A percentile compares a stretch with the other conserved stretches of the same genome.
phyloP scores from a whole-genome alignment of 2,797 vertebrate genomes.

The Catharus ustulatus region DNA sequence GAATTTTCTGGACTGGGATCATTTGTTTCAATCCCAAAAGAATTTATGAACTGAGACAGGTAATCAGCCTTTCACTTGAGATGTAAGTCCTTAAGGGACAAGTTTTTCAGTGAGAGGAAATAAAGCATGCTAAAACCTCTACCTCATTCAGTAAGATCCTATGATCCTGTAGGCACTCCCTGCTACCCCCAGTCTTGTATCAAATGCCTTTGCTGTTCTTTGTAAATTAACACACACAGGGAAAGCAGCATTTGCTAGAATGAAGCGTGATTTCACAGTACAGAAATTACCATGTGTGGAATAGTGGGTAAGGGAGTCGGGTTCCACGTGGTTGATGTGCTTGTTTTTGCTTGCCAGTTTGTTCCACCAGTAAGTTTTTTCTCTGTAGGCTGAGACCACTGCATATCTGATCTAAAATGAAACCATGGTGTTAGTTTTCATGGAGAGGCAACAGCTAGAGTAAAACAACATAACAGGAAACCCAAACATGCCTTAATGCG shows the following conservation, averaged over 20 bases:
- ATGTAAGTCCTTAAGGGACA: not conserved
- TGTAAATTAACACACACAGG: not conserved
- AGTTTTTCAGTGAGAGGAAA: not conserved
- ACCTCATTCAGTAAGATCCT: not conserved
- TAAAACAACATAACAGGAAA: not conserved
- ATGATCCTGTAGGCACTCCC: not conserved
- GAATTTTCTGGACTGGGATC: not conserved
- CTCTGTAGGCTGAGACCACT: slow-evolving; percentile 88
- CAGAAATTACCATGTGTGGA: slow-evolving; percentile 83
- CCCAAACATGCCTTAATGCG: not conserved
- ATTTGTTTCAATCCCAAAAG: not conserved
- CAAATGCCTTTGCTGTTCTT: not conserved
- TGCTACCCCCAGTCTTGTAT: not conserved
- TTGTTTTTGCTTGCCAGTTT: slow-evolving; percentile 88
- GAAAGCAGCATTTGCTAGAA: not conserved
- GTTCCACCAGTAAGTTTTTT: slow-evolving; percentile 85
- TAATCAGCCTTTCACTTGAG: not conserved
- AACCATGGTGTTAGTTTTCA: not conserved
- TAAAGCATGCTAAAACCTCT: not conserved
- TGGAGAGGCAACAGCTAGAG: not conserved
- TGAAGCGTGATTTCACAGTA: not conserved
- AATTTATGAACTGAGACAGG: not conserved
- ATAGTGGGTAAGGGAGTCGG: slow-evolving; percentile 79
- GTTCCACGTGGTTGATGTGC: slow-evolving; percentile 87
- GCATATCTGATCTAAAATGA: slow-evolving; percentile 82